These are phyloP conservation scores for Ametastegia equiseti DNA, from an alignment of 2,888 invertebrate genomes.

Conservation along the genomic window DNA sequence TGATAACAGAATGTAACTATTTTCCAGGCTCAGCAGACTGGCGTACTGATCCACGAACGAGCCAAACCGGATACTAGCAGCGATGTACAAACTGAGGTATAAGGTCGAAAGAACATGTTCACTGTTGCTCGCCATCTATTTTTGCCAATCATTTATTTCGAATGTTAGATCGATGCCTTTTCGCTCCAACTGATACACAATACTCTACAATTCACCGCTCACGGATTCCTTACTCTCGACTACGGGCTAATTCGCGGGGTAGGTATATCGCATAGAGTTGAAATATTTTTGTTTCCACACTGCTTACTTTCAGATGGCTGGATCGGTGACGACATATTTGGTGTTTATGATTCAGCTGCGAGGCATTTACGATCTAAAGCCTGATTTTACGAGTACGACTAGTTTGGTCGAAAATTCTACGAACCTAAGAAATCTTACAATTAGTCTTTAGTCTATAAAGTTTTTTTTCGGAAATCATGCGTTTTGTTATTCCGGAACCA, in stretches of 20 bases:
- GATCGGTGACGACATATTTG: slow-evolving; percentile 65
- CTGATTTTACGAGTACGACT: not conserved
- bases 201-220: slow-evolving; percentile 45
- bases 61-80: slow-evolving; percentile 61
- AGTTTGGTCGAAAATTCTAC: not conserved
- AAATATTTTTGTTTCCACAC: not conserved
- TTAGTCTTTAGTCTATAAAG: too few species aligned
- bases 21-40: slow-evolving; percentile 61
- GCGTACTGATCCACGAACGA: slow-evolving; percentile 64
- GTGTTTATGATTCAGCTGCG: slow-evolving; percentile 65
- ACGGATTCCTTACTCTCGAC: not conserved
- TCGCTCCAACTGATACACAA: slow-evolving; percentile 57
- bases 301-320: slow-evolving; percentile 57
- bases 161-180: slow-evolving; percentile 49
- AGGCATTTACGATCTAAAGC: not conserved
- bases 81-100: slow-evolving; percentile 63
- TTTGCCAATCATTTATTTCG: not conserved
- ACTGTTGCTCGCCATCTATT: slow-evolving; percentile 21
- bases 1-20: not conserved
- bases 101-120: slow-evolving; percentile 20
- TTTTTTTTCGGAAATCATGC: too few species aligned
- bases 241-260: not conserved
- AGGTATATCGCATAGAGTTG: not conserved
- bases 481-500: not conserved
- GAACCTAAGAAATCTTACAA: not conserved